A percentile compares a stretch with the other conserved stretches of the same genome.
These are phyloP conservation scores for Hydrochoerus hydrochaeris DNA, from an alignment of 2,113 vertebrate genomes.

Conservation along the genomic window DNA sequence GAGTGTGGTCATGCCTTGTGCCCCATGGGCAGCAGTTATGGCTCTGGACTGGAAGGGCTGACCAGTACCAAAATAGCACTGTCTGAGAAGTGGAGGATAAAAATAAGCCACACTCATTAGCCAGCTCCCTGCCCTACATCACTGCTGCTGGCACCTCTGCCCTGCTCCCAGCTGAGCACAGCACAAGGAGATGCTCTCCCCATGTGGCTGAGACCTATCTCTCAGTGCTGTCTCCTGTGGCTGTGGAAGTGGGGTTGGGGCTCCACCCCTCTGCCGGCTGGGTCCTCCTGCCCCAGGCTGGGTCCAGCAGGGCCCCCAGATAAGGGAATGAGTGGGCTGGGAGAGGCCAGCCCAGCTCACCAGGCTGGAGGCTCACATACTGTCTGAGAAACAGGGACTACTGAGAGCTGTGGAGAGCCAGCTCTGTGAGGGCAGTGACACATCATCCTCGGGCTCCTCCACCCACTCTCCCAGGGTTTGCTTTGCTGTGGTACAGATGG, in stretches of 20 bases:
- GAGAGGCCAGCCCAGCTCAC: conserved; percentile 43
- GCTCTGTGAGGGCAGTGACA: not conserved
- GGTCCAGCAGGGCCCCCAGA: not conserved
- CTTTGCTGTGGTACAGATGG: not conserved
- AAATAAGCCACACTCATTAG: conserved; percentile 67
- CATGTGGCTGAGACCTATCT: not conserved
- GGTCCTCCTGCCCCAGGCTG: not conserved
- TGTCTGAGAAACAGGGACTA: not conserved
- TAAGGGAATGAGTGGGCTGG: not conserved
- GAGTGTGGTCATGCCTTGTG: not conserved
- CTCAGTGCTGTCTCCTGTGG: not conserved
- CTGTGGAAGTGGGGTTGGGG: not conserved
- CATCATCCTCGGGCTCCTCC: not conserved
- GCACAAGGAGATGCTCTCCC: not conserved
- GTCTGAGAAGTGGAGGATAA: conserved; percentile 31
- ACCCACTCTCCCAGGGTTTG: not conserved
- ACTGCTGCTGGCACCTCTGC: not conserved
- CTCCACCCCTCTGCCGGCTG: not conserved
- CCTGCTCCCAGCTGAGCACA: not conserved
- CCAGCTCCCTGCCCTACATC: conserved; percentile 27
- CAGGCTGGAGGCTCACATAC: not conserved
- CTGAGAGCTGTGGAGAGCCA: not conserved
- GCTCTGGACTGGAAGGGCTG: not conserved
- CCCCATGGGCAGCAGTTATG: not conserved
- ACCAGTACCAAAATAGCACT: not conserved